A percentile compares a stretch with the other conserved stretches of the same genome.
Conservation (phyloP, 1,140 invertebrate species). For the Chironomus tepperi region DNA sequence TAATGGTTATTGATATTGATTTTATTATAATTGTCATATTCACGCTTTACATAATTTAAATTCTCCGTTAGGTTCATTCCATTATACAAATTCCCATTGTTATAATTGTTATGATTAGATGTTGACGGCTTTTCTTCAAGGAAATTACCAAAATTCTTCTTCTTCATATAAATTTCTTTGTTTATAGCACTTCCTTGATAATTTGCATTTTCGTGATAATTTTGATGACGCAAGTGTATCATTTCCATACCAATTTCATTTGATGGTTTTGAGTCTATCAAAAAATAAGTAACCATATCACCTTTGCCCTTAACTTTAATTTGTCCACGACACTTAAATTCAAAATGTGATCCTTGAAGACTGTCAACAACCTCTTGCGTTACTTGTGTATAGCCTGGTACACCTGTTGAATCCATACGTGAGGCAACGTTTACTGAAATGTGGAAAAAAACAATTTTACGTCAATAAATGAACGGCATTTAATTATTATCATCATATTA, state of each 20-base stretch:
- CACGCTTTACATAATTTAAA: constrained; percentile 11
- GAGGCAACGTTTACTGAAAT: constrained; percentile 66
- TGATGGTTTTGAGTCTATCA: constrained; percentile 47
- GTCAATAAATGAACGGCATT: too few relatives aligned
- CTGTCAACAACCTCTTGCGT: constrained; percentile 64
- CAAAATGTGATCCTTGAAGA: constrained; percentile 38
- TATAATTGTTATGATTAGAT: background rate
- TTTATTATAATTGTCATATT: constrained; percentile 24
- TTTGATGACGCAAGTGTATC: background rate
- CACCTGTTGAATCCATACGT: constrained; percentile 77
- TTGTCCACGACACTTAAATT: constrained; percentile 59
- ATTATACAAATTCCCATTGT: background rate
- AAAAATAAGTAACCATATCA: constrained; percentile 87
- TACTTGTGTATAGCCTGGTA: constrained; percentile 77
- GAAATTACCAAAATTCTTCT: constrained; percentile 8
- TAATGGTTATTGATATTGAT: constrained; percentile 18
- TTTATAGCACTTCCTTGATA: constrained; percentile 16
- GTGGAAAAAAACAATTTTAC: background rate
- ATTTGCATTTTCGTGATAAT: constrained; percentile 16
- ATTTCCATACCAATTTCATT: constrained; percentile 16
- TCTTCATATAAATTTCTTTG: constrained; percentile 17
- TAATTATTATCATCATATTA: constrained; percentile 27
- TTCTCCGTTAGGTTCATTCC: constrained; percentile 3
- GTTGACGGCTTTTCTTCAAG: background rate
- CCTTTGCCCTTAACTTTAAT: constrained; percentile 91